phyloP scores from a whole-genome alignment of 2,888 invertebrate genomes.

The Entomobrya multifasciata region DNA sequence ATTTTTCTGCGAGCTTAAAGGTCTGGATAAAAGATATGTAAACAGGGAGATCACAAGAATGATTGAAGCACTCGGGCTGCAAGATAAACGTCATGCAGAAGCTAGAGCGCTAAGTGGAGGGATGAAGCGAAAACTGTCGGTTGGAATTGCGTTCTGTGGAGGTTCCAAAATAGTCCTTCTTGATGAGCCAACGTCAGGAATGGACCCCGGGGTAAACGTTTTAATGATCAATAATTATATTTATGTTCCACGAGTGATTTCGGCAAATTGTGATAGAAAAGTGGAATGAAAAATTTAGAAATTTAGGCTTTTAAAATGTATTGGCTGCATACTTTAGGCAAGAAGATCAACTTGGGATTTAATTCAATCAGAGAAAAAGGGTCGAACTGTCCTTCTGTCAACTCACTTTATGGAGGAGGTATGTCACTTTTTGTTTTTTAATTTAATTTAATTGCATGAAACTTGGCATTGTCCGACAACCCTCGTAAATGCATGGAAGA shows the following conservation, averaged over 20 bases:
- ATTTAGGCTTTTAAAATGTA: too few relatives aligned
- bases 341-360: slow-evolving; percentile 81
- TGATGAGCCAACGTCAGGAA: slow-evolving; percentile 49
- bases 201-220: slow-evolving; percentile 82
- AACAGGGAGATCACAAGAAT: slow-evolving; percentile 83
- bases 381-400: slow-evolving; percentile 92
- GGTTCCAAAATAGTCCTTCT: slow-evolving; percentile 80
- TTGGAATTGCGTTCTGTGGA: slow-evolving; percentile 93
- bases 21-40: slow-evolving; percentile 82
- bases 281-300: too few relatives aligned
- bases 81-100: slow-evolving; percentile 85
- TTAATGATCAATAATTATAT: too few relatives aligned
- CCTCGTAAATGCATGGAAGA: too few relatives aligned
- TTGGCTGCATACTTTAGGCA: too few relatives aligned
- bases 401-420: slow-evolving; percentile 82
- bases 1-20: slow-evolving; percentile 91
- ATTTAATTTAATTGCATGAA: too few relatives aligned
- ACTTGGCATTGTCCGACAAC: too few relatives aligned
- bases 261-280: too few relatives aligned
- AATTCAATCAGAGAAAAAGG: slow-evolving; percentile 84
- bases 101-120: slow-evolving; percentile 92
- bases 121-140: slow-evolving; percentile 93
- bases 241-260: too few relatives aligned
- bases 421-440: too few relatives aligned
- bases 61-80: slow-evolving; percentile 85